Evolutionary conservation across 2,888 invertebrate species (phyloP), one percentile per base, ranked within the genome.

Genomic region (Zelleria hepariella): DNA sequence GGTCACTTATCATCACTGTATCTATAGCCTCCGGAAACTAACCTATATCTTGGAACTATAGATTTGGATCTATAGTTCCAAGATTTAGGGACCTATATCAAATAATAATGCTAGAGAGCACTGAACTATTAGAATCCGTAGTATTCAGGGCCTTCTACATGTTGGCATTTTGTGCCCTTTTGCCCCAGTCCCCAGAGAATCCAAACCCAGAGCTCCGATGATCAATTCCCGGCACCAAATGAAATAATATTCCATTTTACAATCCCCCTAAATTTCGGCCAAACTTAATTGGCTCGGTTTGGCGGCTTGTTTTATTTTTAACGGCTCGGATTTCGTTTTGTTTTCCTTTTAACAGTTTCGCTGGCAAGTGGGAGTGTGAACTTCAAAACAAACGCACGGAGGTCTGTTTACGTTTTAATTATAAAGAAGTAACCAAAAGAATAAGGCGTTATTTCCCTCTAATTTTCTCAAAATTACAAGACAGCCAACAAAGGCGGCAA

Each of bases 161-260:
- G 32, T 10, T 42, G 0, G 10, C 1, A 42, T 42, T 42, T 15
- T 42, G 15, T 42, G 32, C 32, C 32, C 32, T 42, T 42, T 15
- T 10, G 32, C 80, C 81, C 80, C 65, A 59, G 75, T 72, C 80
- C 81, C 80, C 64, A 59, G 76, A 64, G 75, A 72, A 68, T 67
- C 65, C 60, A 68, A 66, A 69, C 74, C 72, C 65, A 64, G 69
- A 72, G 32, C 15, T 4, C 71, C 68, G 71, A 72, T 77, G 78
- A 84, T 82, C 77, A 82, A 80, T 83, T 80, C 78, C 77, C 71
- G 78, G 72, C 72, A 69, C 77, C 73, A 77, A 78, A 78, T 74
- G 74, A 73, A 78, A 80, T 81, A 79, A 81, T 80, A 80, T 78
- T 76, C 72, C 75, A 73, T 77, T 77, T 74, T 71, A 71, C 70